Evolutionary conservation across 2,888 invertebrate species (phyloP), one percentile per base, ranked within the genome.

Genomic region (Philonicus albiceps): DNA sequence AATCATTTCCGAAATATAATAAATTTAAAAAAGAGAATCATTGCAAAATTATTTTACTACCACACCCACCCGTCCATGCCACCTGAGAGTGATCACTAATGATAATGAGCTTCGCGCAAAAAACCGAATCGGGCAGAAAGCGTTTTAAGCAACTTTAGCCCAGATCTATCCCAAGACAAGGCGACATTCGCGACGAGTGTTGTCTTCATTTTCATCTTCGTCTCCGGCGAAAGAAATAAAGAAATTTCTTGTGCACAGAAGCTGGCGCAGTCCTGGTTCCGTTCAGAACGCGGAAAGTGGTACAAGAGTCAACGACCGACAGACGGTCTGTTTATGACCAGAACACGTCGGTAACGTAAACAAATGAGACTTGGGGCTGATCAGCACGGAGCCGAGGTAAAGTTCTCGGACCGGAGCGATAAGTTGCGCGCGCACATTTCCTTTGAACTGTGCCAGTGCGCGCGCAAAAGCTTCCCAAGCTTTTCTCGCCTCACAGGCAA

Each of bases 271-370:
- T 84, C 84, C 84, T 84, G 40, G 43, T 84, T 84, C 72, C n/a
- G 84, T 49, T 72, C 73, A 72, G 73, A 84, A 64, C 55, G 37
- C 55, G 13, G 73, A 84, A 84, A 72, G 72, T 72, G 84, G 72
- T 84, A 40, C 72, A 84, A 84, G 73, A 30, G 84, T 84, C 84
- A 84, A 84, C 43, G 84, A 73, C 84, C 84, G 73, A 22, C 40
- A 16, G 43, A 27, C 43, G 78, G 30, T 73, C 40, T 84, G 84
- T 64, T 64, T 64, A 53, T 73, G 73, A 40, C 72, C 73, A 84
- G 73, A 84, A 84, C 84, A 73, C 84, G 84, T 30, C 73, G 72
- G 40, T 43, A 84, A 84, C 49, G 84, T 84, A 84, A 84, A 84
- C 84, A 84, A 84, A 84, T 84, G 73, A 73, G 73, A 73, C 81